Conservation (phyloP, 2,797 vertebrate genomes). For the Aldrovandia affinis region DNA sequence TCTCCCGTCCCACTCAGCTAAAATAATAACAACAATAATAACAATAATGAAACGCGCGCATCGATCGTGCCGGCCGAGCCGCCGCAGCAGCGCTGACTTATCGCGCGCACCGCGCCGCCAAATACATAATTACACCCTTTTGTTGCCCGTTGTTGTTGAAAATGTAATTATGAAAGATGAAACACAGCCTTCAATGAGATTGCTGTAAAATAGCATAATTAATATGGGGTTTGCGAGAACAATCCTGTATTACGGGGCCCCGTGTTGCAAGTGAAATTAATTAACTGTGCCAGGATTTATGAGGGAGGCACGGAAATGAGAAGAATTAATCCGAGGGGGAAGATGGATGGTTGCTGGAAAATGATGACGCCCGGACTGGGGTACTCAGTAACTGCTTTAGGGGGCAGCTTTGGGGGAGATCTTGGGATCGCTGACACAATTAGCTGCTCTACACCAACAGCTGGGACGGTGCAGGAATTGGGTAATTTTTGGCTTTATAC, state of each 20-base stretch:
- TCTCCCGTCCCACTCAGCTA: slow-evolving; percentile 41
- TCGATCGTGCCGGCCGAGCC: slow-evolving; percentile 53
- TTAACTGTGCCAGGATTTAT: slow-evolving; percentile 99
- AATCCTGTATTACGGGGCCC: slow-evolving; percentile 98
- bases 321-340: slow-evolving; percentile 96
- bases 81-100: slow-evolving; percentile 70
- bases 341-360: slow-evolving; percentile 98
- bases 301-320: slow-evolving; percentile 92
- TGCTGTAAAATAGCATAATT: slow-evolving; percentile 99
- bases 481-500: slow-evolving; percentile 61
- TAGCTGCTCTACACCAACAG: slow-evolving; percentile 75
- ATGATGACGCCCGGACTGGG: slow-evolving; percentile 93
- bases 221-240: slow-evolving; percentile 99
- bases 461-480: slow-evolving; percentile 68
- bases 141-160: slow-evolving; percentile 85
- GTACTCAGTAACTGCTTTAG: slow-evolving; percentile 95
- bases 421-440: slow-evolving; percentile 74
- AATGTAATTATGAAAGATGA: slow-evolving; percentile 99
- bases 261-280: slow-evolving; percentile 97
- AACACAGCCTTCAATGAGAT: slow-evolving; percentile 99
- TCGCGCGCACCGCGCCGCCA: slow-evolving; percentile 69
- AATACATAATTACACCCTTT: slow-evolving; percentile 94
- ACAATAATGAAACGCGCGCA: slow-evolving; percentile 63
- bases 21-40: slow-evolving; percentile 64
- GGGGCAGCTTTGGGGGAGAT: slow-evolving; percentile 62